Evolutionary conservation across 2,888 invertebrate species (phyloP).

Genomic region (Drosophila ustulata): DNA sequence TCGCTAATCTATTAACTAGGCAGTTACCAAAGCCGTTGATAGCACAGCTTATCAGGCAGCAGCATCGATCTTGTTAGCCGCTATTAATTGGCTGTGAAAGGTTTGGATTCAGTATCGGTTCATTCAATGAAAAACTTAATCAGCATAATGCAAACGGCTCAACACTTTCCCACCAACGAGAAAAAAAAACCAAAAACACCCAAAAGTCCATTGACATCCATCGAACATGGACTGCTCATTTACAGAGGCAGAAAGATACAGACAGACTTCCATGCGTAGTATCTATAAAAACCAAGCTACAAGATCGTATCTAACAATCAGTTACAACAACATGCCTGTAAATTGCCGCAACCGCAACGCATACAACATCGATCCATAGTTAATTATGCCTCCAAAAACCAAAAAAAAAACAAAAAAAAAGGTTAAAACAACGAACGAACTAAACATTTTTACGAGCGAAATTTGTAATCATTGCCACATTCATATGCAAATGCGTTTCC

Average conservation of each 20-base stretch:
- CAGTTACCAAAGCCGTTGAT: conserved; percentile 46
- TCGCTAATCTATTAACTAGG: conserved; percentile 70
- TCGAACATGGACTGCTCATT: conserved; percentile 30
- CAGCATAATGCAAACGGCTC: conserved; percentile 70
- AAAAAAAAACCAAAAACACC: neutral
- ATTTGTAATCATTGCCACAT: conserved; percentile 81
- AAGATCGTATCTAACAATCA: conserved; percentile 65
- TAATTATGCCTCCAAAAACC: conserved; percentile 68
- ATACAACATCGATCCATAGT: conserved; percentile 66
- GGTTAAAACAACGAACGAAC: conserved; percentile 48
- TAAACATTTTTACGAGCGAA: conserved; percentile 81
- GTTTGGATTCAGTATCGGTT: conserved; percentile 41
- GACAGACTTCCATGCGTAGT: conserved; percentile 13
- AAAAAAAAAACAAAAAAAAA: conserved; percentile 54
- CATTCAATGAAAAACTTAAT: conserved; percentile 66
- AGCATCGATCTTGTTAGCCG: conserved; percentile 75
- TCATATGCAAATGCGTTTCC: conserved; percentile 75
- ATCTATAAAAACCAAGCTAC: conserved; percentile 58
- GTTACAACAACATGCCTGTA: conserved; percentile 60
- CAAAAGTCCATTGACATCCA: conserved; percentile 70
- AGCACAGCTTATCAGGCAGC: conserved; percentile 50
- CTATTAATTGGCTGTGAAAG: conserved; percentile 79
- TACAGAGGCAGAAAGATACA: conserved; percentile 30
- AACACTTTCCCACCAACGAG: conserved; percentile 76
- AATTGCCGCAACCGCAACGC: conserved; percentile 78